Base-by-base conservation (phyloP, 2,888 invertebrate genomes). In the Amiota minor region DNA sequence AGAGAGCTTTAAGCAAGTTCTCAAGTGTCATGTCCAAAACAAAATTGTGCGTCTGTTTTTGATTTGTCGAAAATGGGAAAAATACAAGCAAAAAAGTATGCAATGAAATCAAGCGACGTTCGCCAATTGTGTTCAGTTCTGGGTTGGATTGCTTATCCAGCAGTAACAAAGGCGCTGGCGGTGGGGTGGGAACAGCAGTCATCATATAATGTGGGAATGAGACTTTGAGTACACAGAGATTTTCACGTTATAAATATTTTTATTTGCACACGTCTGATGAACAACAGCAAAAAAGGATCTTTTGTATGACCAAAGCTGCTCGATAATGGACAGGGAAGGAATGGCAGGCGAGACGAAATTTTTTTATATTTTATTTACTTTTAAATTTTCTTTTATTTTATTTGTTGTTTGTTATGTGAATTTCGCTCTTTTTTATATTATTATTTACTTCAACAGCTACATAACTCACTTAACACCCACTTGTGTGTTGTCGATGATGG, bases 1-100 rank as follows among this genome's bases (percentile, higher is more conserved):
- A 64, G 49, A 72, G 72, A 68, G 64, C 72, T 77, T 76, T 76
- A 79, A 77, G 83, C 83, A 84, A 84, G 79, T 82, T 82, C 84
- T 84, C 81, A 86, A 86, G 86, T 86, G 85, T 82, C 84, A 85
- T 88, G 89, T 89, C 89, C 87, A 88, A 88, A 87, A 85, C 89
- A 89, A 68, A 85, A 86, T 83, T 59, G 20, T 20, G 59, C 83
- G 88, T 88, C 89, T 89, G 89, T 89, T 89, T 89, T 87, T 89
- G 89, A 89, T 89, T 89, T 89, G 88, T 85, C 85, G 82, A 88
- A 88, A 86, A 78, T 77, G 76, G 78, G 76, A 70, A 73, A 75
- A 70, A 69, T 71, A 47, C 67, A 69, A 71, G 73, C 71, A 74
- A 65, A 73, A 75, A 75, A 71, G 47, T 18, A 70, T 35, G 47